Evolutionary conservation across 1,140 invertebrate species (phyloP), one percentile per base, ranked within the genome.

Genomic region (Temnothorax nylanderi): DNA sequence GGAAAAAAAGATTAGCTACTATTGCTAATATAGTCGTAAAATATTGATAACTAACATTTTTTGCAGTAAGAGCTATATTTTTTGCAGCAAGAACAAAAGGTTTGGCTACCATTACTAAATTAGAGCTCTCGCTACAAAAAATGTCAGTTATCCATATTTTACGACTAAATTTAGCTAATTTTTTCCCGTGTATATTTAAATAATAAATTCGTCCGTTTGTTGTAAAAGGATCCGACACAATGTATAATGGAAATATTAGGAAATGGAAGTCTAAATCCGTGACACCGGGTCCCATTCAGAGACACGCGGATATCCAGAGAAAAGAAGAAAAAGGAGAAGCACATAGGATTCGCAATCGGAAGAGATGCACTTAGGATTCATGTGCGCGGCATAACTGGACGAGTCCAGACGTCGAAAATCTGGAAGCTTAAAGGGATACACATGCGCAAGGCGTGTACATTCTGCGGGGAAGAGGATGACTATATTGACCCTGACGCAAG

Each of bases 401-500:
- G 47, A n/a, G 65, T 18, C 58, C 58, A 64, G 37, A 88, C 44
- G 67, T 58, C 85, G 47, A 84, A 26, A 86, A 86, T 88, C 75
- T 60, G 67, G 41, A 51, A 80, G 81, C 74, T 86, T 85, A 69
- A 86, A 88, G 74, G n/a, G 49, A 76, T 67, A 60, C 37, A 34
- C 54, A 7, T 5, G n/a, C 26, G 10, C 49, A n/a, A 32, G 32
- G 13, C 34, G 58, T 37, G 64, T 26, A 72, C 44, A 64, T 62
- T 44, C 21, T 58, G 8, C 6, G n/a, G 7, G 49, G 21, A 26
- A 26, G 1, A 11, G 18, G 34, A 10, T 6, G 37, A 69, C 58
- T 89, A 89, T 82, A 89, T 76, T 71, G 84, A 86, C 32, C 75
- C 71, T 76, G 62, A 86, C 49, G 32, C 49, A 64, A 82, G 64